phyloP scores from a whole-genome alignment of 2,888 invertebrate species.

The Conops quadrifasciatus region DNA sequence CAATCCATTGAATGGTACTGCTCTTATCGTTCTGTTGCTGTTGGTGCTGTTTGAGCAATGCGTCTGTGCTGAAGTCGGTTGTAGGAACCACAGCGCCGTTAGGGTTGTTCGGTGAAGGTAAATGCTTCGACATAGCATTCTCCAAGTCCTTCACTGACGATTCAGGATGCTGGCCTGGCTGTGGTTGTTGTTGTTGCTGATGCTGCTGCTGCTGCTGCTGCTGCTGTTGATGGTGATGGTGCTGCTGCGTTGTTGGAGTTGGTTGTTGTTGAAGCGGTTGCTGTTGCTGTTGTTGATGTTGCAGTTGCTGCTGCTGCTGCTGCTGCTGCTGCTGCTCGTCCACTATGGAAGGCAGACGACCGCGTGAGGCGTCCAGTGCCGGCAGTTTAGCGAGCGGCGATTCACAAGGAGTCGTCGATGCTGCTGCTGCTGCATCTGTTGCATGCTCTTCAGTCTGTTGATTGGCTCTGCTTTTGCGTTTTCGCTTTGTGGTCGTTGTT shows the following conservation, averaged over 20 bases:
- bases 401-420: constrained; percentile 5
- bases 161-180: constrained; percentile 54
- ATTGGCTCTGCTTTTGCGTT: constrained; percentile 70
- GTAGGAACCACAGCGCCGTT: constrained; percentile 67
- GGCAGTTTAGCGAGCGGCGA: constrained; percentile 51
- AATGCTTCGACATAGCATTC: constrained; percentile 95
- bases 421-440: constrained; percentile 35
- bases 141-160: constrained; percentile 80
- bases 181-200: constrained; percentile 40
- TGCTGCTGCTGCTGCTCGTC: constrained; percentile 55
- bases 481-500: constrained; percentile 65
- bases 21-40: constrained; percentile 64
- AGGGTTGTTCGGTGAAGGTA: constrained; percentile 70
- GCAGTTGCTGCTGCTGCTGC: constrained; percentile 39
- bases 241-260: constrained; percentile 29
- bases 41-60: constrained; percentile 81
- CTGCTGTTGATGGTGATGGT: not conserved
- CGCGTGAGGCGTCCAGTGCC: constrained; percentile 58
- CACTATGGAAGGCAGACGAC: constrained; percentile 61
- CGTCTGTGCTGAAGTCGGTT: constrained; percentile 89
- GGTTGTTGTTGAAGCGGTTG: constrained; percentile 39
- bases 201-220: constrained; percentile 14
- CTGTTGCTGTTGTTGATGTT: constrained; percentile 41
- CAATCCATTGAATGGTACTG: constrained; percentile 93
- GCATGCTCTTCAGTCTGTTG: constrained; percentile 62